Base-by-base conservation (phyloP, 53 echinoderm and acorn worm species). In the Antedon mediterranea region DNA sequence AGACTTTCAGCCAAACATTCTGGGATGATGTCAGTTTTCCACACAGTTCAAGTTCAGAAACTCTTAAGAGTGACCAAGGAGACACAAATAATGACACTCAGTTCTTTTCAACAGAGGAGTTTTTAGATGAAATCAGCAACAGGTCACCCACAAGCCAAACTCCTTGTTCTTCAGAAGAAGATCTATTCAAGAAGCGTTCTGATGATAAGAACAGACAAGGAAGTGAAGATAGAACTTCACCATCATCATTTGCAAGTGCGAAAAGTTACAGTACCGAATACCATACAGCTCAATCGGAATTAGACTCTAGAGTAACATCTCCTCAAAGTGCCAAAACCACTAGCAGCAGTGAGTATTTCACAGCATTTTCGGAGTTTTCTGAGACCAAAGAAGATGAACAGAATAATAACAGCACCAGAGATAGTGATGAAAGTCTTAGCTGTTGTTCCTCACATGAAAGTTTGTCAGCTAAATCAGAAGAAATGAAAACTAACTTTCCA, bases 1-100 rank as follows among this genome's bases (percentile, higher is more conserved):
- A 81, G 28, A 70, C 33, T 44, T 85, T 84, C 43, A 78, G 31
- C 32, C 31, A n/a, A 28, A 43, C 32, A 32, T 82, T 85, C 15
- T 74, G 78, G 11, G 79, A 78, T 28, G 83, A 91, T 7, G 43
- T 91, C 77, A 86, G 80, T 26, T 72, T 88, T 28, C 84, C 88
- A 28, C 78, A 86, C 11, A 91, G 91, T 84, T 86, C 91, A 18
- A 91, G 91, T 37, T 88, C 86, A 37, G 91, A 91, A 34, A 91
- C 91, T 31, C 80, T 91, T 32, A 91, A 91, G 75, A 91, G 86
- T 31, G 91, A 91, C 75, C 86, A 91, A 70, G 81, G 82, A 29
- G 80, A 80, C 8, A 80, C 74, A 18, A 88, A 82, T 30, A 71
- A 75, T 33, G 85, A 57, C 3, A 2, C 57, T 18, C 7, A 57